Evolutionary conservation across 1,140 invertebrate genomes (phyloP).

Genomic region (Bombus confusus): DNA sequence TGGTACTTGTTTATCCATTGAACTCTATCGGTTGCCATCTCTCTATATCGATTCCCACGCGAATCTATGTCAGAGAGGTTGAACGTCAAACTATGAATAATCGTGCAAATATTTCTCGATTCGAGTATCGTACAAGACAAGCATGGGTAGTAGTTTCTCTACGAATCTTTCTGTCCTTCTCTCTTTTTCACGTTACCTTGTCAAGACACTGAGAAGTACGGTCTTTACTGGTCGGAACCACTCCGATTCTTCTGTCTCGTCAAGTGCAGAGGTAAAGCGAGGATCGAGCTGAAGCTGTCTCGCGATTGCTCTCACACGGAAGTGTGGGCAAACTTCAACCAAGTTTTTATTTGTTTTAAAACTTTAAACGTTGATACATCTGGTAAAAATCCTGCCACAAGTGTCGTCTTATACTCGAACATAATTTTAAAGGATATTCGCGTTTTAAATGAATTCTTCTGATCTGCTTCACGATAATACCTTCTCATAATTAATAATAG

Average conservation of each 20-base stretch:
- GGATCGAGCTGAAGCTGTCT: neutral
- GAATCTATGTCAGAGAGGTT: neutral
- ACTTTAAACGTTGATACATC: neutral
- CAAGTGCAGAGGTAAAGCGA: neutral
- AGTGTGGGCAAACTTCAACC: neutral
- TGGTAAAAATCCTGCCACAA: neutral
- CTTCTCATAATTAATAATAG: no score
- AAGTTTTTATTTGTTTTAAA: neutral
- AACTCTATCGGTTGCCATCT: neutral
- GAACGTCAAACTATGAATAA: constrained; percentile 3
- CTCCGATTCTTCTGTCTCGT: neutral
- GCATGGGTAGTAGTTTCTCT: neutral
- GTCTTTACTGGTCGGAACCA: neutral
- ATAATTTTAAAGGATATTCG: neutral
- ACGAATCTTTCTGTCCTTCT: neutral
- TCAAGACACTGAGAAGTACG: constrained; percentile 1
- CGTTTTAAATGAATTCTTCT: neutral
- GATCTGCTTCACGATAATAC: neutral
- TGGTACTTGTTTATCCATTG: neutral
- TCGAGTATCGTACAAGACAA: neutral
- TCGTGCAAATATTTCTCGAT: constrained; percentile 54
- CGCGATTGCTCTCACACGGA: neutral
- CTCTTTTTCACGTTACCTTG: neutral
- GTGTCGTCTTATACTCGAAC: neutral
- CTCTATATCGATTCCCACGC: constrained; percentile 16